A percentile compares a stretch with the other conserved stretches of the same genome.
Conservation (phyloP, 2,797 vertebrate species). For the Peromyscus aztecus region DNA sequence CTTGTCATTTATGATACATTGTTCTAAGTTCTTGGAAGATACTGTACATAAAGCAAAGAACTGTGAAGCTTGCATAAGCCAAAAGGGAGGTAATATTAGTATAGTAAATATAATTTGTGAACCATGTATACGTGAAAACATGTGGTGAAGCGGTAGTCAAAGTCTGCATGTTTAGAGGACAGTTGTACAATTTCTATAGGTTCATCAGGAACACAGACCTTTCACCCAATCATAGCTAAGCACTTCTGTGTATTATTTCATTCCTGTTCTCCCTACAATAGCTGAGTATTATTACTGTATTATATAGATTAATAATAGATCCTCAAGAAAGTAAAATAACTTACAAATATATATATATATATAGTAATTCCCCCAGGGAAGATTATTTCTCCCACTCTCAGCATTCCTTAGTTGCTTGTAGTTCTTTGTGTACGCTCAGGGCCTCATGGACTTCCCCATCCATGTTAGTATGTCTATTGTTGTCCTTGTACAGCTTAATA, state of each 20-base stretch:
- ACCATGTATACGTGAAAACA: background rate
- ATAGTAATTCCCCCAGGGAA: background rate
- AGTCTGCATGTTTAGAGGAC: background rate
- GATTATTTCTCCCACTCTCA: background rate
- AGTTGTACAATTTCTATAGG: background rate
- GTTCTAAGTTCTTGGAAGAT: background rate
- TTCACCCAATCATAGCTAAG: background rate
- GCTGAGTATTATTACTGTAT: background rate
- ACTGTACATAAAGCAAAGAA: background rate
- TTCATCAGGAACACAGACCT: background rate
- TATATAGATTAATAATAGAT: background rate
- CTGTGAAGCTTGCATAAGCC: background rate
- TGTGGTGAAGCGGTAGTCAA: background rate
- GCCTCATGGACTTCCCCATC: background rate
- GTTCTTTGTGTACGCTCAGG: background rate
- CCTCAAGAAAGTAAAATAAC: background rate
- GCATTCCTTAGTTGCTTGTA: too few species aligned
- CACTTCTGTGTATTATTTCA: background rate
- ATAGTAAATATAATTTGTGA: background rate
- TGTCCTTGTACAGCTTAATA: background rate
- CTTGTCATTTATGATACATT: background rate
- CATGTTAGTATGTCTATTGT: background rate
- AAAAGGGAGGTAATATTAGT: background rate
- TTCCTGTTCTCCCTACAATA: background rate
- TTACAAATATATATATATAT: background rate